These are phyloP conservation scores for Bucorvus abyssinicus DNA, from an alignment of 2,797 vertebrate genomes.

Conservation along the genomic window DNA sequence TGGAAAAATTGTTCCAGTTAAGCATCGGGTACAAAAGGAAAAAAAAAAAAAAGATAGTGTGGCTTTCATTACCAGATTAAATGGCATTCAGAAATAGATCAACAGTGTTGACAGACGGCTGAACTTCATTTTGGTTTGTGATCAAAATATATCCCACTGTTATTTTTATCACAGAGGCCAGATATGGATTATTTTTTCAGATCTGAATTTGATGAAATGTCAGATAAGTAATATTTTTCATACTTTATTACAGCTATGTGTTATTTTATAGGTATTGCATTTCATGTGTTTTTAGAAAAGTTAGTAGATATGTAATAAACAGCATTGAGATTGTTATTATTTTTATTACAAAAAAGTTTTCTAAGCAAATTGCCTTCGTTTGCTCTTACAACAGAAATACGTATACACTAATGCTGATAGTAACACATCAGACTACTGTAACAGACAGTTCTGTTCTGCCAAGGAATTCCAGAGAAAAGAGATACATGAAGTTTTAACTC, in stretches of 20 bases:
- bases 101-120: constrained; percentile 34
- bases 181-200: constrained; percentile 37
- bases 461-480: not conserved
- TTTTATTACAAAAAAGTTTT: not conserved
- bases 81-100: constrained; percentile 54
- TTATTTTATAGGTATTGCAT: not conserved
- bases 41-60: not conserved
- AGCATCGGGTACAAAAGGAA: not conserved
- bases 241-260: not conserved
- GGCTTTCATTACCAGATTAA: constrained; percentile 45
- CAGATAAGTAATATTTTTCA: constrained; percentile 10
- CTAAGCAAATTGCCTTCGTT: not conserved
- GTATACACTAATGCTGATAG: not conserved
- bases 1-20: not conserved
- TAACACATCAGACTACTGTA: not conserved
- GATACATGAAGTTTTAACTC: not conserved
- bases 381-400: not conserved
- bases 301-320: not conserved
- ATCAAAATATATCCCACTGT: constrained; percentile 27
- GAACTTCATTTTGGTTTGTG: not conserved
- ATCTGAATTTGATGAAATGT: constrained; percentile 4
- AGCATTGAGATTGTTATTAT: not conserved
- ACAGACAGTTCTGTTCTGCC: not conserved
- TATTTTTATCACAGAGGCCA: constrained; percentile 48
- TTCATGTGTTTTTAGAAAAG: not conserved